Evolutionary conservation across 2,797 vertebrate species (phyloP).

Genomic region (Parauchenoglanis punctatus): DNA sequence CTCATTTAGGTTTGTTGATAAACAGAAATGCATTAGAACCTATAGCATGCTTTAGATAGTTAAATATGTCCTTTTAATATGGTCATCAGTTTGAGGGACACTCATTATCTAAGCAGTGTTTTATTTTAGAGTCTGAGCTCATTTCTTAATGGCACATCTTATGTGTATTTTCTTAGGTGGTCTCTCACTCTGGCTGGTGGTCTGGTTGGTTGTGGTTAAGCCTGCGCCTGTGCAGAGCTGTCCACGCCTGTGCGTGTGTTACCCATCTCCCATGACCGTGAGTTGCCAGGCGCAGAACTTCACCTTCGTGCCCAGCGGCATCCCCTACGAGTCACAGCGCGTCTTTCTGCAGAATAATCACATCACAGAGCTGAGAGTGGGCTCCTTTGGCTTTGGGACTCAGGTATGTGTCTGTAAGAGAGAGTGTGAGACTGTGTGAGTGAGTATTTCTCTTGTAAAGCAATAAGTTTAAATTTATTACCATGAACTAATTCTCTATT

Average conservation of each 20-base stretch:
- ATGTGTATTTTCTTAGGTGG: conserved; percentile 66
- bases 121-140: neutral
- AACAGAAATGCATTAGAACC: conserved; percentile 1
- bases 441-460: neutral
- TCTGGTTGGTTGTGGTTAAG: conserved; percentile 78
- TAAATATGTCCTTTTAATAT: neutral
- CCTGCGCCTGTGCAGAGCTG: conserved; percentile 78
- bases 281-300: conserved; percentile 99
- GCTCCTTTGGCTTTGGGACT: conserved; percentile 88
- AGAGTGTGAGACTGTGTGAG: neutral
- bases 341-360: conserved; percentile 98
- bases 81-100: neutral
- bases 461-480: neutral
- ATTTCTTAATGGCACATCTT: conserved; percentile 17
- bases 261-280: conserved; percentile 93
- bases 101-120: neutral
- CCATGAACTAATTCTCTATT: conserved; percentile 28
- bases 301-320: conserved; percentile 86
- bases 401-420: conserved; percentile 67
- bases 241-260: conserved; percentile 93
- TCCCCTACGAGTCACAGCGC: conserved; percentile 89
- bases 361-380: conserved; percentile 90
- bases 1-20: neutral
- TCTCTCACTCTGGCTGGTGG: conserved; percentile 77
- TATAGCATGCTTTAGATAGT: neutral